Conservation (phyloP, 2,888 invertebrate species). For the Conops quadrifasciatus region DNA sequence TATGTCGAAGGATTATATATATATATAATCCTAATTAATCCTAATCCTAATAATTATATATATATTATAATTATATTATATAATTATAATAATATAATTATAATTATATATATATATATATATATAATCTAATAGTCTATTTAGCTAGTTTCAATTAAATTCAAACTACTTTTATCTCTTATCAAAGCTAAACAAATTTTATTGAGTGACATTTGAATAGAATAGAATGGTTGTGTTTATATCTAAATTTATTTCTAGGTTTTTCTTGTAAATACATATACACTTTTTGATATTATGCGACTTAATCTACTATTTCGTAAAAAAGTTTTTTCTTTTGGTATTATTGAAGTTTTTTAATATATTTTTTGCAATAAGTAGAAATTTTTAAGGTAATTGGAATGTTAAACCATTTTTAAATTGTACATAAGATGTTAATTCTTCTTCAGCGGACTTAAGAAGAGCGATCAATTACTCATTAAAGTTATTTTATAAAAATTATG, state of each 20-base stretch:
- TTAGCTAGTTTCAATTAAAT: neutral
- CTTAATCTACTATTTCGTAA: conserved; percentile 24
- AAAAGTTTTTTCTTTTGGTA: conserved; percentile 16
- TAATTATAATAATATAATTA: no score
- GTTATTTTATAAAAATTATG: conserved; percentile 29
- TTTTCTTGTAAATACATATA: conserved; percentile 38
- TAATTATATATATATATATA: no score
- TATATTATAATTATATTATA: no score
- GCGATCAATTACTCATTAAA: conserved; percentile 29
- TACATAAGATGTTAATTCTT: conserved; percentile 26
- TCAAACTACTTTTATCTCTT: neutral
- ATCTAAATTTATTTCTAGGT: conserved; percentile 15
- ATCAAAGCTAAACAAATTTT: neutral
- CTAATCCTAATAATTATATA: no score
- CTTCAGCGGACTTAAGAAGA: conserved; percentile 8
- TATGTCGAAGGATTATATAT: no score
- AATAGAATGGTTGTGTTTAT: conserved; percentile 45
- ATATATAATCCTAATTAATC: no score
- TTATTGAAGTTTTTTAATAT: conserved; percentile 12
- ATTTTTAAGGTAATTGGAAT: neutral
- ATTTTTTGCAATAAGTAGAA: conserved; percentile 19
- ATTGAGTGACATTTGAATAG: conserved; percentile 17
- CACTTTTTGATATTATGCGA: conserved; percentile 33
- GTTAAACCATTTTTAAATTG: conserved; percentile 9
- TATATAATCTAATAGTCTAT: no score